A percentile compares a stretch with the other conserved stretches of the same genome.
phyloP scores from a whole-genome alignment of 2,888 invertebrate species.

The Barypeithes pellucidus region DNA sequence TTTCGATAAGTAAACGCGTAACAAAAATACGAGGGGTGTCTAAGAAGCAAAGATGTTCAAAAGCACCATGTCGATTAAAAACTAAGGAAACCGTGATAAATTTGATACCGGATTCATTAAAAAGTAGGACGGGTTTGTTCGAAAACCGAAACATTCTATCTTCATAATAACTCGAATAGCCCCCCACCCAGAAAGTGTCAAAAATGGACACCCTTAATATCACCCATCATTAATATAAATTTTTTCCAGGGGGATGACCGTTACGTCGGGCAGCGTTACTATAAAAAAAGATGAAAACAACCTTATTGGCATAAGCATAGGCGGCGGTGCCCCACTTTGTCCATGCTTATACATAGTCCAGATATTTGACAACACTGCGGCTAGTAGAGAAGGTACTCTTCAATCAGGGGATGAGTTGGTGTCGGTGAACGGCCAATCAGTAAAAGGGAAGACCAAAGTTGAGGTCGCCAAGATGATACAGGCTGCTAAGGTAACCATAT shows the following conservation, averaged over 20 bases:
- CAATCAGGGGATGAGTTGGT: conserved; percentile 98
- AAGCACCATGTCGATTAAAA: too few species aligned
- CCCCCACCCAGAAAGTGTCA: too few species aligned
- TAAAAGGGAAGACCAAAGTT: conserved; percentile 97
- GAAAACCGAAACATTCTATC: too few species aligned
- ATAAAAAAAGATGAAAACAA: conserved; percentile 94
- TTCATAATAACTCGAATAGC: too few species aligned
- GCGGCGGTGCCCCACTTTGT: conserved; percentile 95
- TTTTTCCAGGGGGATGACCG: conserved; percentile 94
- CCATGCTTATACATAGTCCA: conserved; percentile 99
- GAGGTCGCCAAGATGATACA: conserved; percentile 99
- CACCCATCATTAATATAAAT: background rate
- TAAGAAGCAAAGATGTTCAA: too few species aligned
- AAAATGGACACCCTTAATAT: background rate
- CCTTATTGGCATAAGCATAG: conserved; percentile 98
- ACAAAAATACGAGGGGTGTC: too few species aligned
- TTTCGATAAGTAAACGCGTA: too few species aligned
- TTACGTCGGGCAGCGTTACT: conserved; percentile 93
- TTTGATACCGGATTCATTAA: too few species aligned
- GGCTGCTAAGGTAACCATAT: conserved; percentile 82
- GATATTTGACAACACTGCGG: conserved; percentile 98
- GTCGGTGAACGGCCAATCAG: conserved; percentile 92
- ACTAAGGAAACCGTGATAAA: too few species aligned
- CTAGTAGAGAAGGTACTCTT: conserved; percentile 92
- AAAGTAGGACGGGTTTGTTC: too few species aligned